Evolutionary conservation across 2,797 vertebrate species (phyloP), one percentile per base, ranked within the genome.

Genomic region (Acipenser transmontanus): DNA sequence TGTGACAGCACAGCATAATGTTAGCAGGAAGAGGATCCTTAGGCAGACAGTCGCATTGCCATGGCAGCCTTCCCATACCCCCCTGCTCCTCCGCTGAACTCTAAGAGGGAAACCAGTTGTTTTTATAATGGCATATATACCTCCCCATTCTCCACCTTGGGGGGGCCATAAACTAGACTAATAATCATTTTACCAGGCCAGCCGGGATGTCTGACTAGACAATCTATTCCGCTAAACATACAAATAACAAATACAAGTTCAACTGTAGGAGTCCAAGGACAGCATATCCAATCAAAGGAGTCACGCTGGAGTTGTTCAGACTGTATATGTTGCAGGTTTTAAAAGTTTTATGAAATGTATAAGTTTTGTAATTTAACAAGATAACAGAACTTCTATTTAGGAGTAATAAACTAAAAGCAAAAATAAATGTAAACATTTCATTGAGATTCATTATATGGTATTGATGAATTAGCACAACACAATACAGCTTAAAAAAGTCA

Each of bases 171-270:
- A 83, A 84, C 79, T 78, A 75, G 78, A 79, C 73, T 76, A 83
- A 80, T 82, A 85, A 87, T 80, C 83, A 80, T 84, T 86, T 73
- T 81, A 83, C 77, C 83, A 85, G 77, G 78, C 85, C 74, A 80
- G 81, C 71, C 61, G 61, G 79, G 83, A 80, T 80, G 81, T 77
- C 80, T 80, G 81, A 84, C 83, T 81, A 85, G 83, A 88, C 84
- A 77, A 76, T 78, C 79, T 70, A 61, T 65, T 71, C 62, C 54
- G 68, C 64, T 57, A 7, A 59, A 73, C 76, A 69, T 64, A 76
- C 80, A 85, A 34, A 34, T 34, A 34, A 34, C 20, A 34, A 34
- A 34, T 34, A 34, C 20, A 34, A 34, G 20, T 34, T 34, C 20
- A 34, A 34, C 20, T 34, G 20, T 4, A 34, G 20, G 20, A 34